These are phyloP conservation scores for Pomacea canaliculata DNA, from an alignment of 2,888 invertebrate genomes.

Conservation along the genomic window DNA sequence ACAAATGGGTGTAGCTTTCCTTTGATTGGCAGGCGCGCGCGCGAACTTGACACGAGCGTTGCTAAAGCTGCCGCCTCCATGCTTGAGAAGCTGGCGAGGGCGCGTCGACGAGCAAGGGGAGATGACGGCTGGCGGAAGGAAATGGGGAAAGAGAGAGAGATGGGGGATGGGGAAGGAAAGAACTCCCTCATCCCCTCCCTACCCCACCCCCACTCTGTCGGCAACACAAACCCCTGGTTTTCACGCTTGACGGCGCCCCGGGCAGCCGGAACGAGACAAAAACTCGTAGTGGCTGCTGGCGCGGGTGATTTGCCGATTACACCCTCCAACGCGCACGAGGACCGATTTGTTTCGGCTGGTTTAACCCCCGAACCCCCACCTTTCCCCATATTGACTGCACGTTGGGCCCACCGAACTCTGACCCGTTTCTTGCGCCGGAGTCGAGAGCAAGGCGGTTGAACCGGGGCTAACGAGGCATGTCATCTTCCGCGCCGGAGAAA, in stretches of 20 bases:
- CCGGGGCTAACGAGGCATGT: too few relatives aligned
- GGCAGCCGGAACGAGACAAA: neutral
- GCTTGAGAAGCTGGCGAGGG: constrained; percentile 3
- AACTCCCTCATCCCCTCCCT: too few relatives aligned
- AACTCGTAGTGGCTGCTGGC: neutral
- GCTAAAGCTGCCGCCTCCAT: constrained; percentile 11
- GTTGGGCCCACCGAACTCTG: too few relatives aligned
- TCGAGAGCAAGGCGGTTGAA: too few relatives aligned
- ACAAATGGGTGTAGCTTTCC: constrained; percentile 19
- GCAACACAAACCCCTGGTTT: neutral
- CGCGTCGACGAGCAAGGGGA: neutral
- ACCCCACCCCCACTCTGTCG: neutral
- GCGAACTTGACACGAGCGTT: constrained; percentile 11
- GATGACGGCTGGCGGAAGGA: neutral
- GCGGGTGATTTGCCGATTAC: constrained; percentile 14
- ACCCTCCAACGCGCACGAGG: constrained; percentile 1
- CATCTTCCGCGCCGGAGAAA: too few relatives aligned
- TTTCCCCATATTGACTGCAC: too few relatives aligned
- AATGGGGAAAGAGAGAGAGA: neutral
- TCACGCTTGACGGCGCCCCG: constrained; percentile 1
- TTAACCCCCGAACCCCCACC: neutral
- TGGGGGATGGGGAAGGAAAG: neutral
- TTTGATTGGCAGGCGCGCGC: constrained; percentile 21
- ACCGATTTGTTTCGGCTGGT: neutral
- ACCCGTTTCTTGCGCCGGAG: too few relatives aligned